These are phyloP conservation scores for Darevskia nairensis DNA, from an alignment of 2,797 vertebrate species.

Conservation along the genomic window DNA sequence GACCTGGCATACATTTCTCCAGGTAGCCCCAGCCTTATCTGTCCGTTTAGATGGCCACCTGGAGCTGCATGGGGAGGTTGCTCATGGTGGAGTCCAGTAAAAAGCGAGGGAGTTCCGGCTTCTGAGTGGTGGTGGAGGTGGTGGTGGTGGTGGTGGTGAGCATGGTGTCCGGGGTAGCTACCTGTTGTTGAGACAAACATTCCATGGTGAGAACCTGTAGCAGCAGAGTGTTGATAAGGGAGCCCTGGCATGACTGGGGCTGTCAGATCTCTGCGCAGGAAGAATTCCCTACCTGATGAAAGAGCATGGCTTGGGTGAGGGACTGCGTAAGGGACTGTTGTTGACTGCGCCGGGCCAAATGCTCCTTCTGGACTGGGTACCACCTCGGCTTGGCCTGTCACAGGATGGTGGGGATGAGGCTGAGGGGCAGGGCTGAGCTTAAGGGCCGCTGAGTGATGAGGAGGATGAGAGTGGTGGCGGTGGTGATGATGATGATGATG, in stretches of 20 bases:
- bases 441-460: slow-evolving; percentile 89
- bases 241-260: slow-evolving; percentile 90
- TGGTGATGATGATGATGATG: slow-evolving; percentile 89
- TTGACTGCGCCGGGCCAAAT: slow-evolving; percentile 88
- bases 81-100: slow-evolving; percentile 94
- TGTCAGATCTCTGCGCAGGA: slow-evolving; percentile 89
- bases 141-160: slow-evolving; percentile 84
- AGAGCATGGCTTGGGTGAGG: slow-evolving; percentile 87
- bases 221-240: slow-evolving; percentile 85
- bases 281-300: slow-evolving; percentile 92
- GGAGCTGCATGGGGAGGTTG: slow-evolving; percentile 91
- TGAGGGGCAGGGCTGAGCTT: slow-evolving; percentile 94
- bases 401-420: slow-evolving; percentile 89
- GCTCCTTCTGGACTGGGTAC: slow-evolving; percentile 92
- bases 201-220: slow-evolving; percentile 92
- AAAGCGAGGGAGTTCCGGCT: slow-evolving; percentile 90
- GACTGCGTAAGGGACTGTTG: slow-evolving; percentile 83
- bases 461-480: slow-evolving; percentile 90
- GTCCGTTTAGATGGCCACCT: slow-evolving; percentile 95
- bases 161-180: slow-evolving; percentile 92
- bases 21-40: slow-evolving; percentile 97
- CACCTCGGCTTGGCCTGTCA: slow-evolving; percentile 91
- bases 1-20: slow-evolving; percentile 97
- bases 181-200: slow-evolving; percentile 99
- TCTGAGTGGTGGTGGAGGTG: slow-evolving; percentile 89